Evolutionary conservation across 1,140 invertebrate species (phyloP).

Genomic region (Hesperophylax magnus): DNA sequence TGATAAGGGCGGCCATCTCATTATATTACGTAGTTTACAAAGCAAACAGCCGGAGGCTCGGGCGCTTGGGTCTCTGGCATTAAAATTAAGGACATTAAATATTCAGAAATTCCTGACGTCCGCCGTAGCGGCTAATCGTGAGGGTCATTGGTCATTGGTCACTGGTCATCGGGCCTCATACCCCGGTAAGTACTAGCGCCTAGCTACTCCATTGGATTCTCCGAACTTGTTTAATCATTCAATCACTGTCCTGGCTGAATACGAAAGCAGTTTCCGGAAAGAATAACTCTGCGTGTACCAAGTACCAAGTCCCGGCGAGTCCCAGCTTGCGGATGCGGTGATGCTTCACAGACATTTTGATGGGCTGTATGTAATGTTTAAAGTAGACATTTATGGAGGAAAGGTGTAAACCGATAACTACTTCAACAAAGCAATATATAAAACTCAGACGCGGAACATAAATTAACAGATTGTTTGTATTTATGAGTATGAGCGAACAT

Average conservation of each 20-base stretch:
- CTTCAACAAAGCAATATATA: too few species aligned
- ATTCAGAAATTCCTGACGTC: conserved; percentile 24
- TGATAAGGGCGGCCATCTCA: conserved; percentile 26
- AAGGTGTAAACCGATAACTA: too few species aligned
- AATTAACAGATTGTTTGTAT: too few species aligned
- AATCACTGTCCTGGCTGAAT: conserved; percentile 27
- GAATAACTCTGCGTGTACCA: background rate
- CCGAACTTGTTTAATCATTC: conserved; percentile 19
- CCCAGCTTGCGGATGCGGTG: too few species aligned
- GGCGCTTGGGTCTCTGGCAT: background rate
- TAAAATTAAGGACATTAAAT: conserved; percentile 25
- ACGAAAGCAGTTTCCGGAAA: conserved; percentile 14
- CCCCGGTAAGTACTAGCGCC: too few species aligned
- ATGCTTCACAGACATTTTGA: too few species aligned
- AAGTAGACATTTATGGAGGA: too few species aligned
- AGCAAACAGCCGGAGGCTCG: conserved; percentile 22
- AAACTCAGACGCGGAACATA: too few species aligned
- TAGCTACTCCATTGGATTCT: background rate
- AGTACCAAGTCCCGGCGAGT: too few species aligned
- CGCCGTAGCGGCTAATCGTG: background rate
- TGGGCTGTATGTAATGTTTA: too few species aligned
- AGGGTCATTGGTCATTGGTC: background rate
- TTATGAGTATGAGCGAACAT: too few species aligned
- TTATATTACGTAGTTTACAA: conserved; percentile 23
- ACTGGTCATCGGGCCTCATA: background rate